Evolutionary conservation across 2,797 vertebrate genomes (phyloP), one percentile per base, ranked within the genome.

Genomic region (Melanotaenia trifasciata): DNA sequence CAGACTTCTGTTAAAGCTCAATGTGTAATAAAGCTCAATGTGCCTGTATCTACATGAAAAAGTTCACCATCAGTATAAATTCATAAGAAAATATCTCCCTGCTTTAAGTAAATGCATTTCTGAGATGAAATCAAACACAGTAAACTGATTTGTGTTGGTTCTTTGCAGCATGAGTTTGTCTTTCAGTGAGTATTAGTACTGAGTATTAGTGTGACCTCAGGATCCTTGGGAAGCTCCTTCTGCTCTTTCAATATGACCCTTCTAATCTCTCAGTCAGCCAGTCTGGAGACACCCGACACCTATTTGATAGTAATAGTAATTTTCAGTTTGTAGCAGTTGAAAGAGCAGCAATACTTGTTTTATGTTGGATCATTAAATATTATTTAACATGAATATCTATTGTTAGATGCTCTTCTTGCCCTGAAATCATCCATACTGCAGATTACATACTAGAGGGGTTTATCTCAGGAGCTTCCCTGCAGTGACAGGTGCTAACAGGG

Each of bases 401-500:
- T 78, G 43, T 82, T 67, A 79, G 78, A 68, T 20, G 57, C 45
- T 51, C 12, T 18, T 22, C 59, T 62, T 65, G 63, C 65, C 26
- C 38, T 2, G 51, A 79, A 64, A 61, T 68, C 82, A 81, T 69
- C 58, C 58, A 67, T 76, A 54, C 56, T 40, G 59, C 51, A 75
- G 71, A 85, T 70, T 81, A 65, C 58, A 72, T 65, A 28, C 62
- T 9, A 53, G 59, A 54, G 56, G 57, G 62, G 71, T 36, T 72
- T 32, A 73, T 20, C 72, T 61, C 67, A 74, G 81, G 64, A 69
- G 32, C 74, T 56, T 54, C 75, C 80, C 75, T 84, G 77, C 80
- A 85, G 87, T 76, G 86, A 83, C 87, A 87, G 86, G 90, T 89
- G 88, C 85, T 73, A 74, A 80, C 76, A 70, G 70, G 75, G 78